Percentiles rank a stretch among this genome's conserved stretches.
These are phyloP conservation scores for Eristalinus sepulchralis DNA, from an alignment of 2,888 invertebrate genomes.

Conservation along the genomic window DNA sequence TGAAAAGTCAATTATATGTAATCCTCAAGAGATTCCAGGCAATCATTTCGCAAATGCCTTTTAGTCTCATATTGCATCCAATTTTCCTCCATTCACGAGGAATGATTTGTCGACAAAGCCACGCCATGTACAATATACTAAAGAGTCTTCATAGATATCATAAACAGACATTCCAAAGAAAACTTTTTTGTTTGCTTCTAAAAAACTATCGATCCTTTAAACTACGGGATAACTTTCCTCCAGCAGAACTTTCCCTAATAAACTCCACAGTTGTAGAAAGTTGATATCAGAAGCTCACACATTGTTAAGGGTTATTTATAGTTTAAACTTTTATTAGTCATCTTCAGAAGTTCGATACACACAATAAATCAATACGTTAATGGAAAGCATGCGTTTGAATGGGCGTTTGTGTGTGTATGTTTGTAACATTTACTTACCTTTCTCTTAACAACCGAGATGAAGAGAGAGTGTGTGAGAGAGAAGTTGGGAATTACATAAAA, in stretches of 20 bases:
- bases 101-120: not conserved
- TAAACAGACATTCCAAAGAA: not conserved
- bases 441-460: constrained; percentile 23
- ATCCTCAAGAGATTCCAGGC: too few species aligned
- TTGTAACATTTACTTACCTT: constrained; percentile 36
- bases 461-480: not conserved
- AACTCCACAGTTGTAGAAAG: not conserved
- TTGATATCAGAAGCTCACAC: not conserved
- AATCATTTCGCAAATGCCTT: too few species aligned
- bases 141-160: not conserved
- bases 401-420: not conserved
- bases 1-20: too few species aligned
- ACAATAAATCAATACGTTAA: not conserved
- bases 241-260: not conserved
- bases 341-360: not conserved
- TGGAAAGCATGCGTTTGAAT: not conserved
- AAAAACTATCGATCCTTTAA: not conserved
- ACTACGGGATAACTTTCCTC: not conserved
- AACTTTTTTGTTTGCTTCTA: not conserved
- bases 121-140: not conserved
- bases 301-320: not conserved
- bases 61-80: too few species aligned
- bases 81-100: too few species aligned
- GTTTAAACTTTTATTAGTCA: not conserved
- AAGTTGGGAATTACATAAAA: constrained; percentile 10